phyloP scores from a whole-genome alignment of 2,888 invertebrate genomes.

The Salpingus planirostris region DNA sequence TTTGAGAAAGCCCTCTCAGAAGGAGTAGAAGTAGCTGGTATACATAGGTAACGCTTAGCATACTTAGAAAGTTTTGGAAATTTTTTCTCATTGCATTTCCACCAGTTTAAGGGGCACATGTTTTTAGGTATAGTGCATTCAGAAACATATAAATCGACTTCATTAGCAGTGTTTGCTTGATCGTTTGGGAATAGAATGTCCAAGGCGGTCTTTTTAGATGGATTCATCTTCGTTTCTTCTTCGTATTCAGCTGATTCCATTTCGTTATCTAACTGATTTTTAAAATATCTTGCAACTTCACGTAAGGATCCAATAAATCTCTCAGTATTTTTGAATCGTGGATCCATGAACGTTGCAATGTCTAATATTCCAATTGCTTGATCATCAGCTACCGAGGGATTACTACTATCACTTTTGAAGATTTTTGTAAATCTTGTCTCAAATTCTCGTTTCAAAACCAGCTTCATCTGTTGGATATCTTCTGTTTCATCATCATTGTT shows the following conservation, averaged over 20 bases:
- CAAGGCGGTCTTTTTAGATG: conserved; percentile 7
- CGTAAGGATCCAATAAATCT: conserved; percentile 9
- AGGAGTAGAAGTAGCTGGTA: conserved; percentile 7
- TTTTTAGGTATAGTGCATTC: conserved; percentile 4
- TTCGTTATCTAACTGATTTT: too few species aligned
- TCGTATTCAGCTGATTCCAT: too few species aligned
- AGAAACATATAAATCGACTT: conserved; percentile 8
- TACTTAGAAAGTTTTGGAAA: conserved; percentile 4
- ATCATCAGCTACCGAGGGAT: too few species aligned
- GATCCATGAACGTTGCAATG: conserved; percentile 11
- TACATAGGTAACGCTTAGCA: conserved; percentile 7
- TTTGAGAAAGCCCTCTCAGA: conserved; percentile 7
- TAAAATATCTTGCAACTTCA: too few species aligned
- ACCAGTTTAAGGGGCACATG: conserved; percentile 4
- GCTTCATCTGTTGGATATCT: neutral
- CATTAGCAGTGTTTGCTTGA: conserved; percentile 1
- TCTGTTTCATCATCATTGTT: neutral
- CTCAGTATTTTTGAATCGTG: conserved; percentile 13
- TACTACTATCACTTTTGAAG: neutral
- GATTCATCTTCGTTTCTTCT: too few species aligned
- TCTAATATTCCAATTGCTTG: conserved; percentile 7
- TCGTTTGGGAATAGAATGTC: conserved; percentile 3
- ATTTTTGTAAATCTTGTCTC: neutral
- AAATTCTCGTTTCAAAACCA: conserved; percentile 1
- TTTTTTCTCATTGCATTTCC: conserved; percentile 3